A percentile compares a stretch with the other conserved stretches of the same genome.
phyloP scores from a whole-genome alignment of 2,888 invertebrate genomes.

The Drosophila macrospina region DNA sequence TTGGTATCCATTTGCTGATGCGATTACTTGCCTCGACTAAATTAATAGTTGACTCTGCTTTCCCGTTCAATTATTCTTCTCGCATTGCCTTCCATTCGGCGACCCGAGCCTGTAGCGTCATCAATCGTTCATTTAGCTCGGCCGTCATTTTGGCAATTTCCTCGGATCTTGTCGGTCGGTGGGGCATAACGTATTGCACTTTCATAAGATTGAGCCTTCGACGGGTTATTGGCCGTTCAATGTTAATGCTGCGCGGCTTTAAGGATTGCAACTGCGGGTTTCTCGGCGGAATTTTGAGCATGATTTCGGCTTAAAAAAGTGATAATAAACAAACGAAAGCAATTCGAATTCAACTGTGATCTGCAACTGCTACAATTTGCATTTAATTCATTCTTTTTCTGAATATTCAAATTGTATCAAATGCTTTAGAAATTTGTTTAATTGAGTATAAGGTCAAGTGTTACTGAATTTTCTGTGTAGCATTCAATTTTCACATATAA shows the following conservation, averaged over 20 bases:
- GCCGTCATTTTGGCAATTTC: constrained; percentile 39
- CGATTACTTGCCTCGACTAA: not conserved
- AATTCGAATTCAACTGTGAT: not conserved
- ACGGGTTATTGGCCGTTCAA: constrained; percentile 35
- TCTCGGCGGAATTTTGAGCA: constrained; percentile 53
- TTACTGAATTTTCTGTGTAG: not conserved
- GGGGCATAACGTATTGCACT: constrained; percentile 18
- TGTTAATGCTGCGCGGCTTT: constrained; percentile 27
- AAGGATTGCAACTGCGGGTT: constrained; percentile 11
- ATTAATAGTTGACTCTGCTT: not conserved
- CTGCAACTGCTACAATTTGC: constrained; percentile 2
- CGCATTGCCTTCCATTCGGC: constrained; percentile 48
- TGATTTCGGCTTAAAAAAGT: not conserved
- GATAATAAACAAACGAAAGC: not conserved
- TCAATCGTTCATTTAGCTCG: constrained; percentile 37
- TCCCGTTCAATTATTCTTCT: not conserved
- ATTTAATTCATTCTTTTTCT: not conserved
- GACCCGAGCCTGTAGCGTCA: constrained; percentile 27
- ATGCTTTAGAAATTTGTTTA: not conserved
- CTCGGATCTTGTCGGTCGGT: constrained; percentile 44
- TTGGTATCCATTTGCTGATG: not conserved
- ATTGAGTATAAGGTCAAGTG: not conserved
- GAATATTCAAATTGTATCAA: not conserved
- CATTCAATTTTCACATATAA: no score
- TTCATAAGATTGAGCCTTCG: constrained; percentile 13